Conservation (phyloP, 2,113 vertebrate species). For the Myotis davidii region DNA sequence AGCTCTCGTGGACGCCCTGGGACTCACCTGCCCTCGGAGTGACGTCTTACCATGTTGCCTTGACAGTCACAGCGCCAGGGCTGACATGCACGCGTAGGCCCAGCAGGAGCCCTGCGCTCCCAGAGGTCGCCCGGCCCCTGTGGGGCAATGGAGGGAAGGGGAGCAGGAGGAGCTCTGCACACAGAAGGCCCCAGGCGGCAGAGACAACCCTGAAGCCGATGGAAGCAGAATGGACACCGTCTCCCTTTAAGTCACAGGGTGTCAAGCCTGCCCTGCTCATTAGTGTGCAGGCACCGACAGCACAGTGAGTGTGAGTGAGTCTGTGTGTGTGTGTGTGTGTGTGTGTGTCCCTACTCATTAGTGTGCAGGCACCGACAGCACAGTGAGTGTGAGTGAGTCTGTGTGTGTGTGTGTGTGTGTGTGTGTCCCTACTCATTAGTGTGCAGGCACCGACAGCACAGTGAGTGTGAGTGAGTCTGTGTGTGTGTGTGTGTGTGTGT, state of each 20-base stretch:
- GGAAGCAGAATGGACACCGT: accelerated
- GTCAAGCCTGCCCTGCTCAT: accelerated
- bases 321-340: no score
- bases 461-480: no score
- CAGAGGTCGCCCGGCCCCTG: neutral
- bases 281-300: neutral
- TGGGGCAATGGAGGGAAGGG: accelerated
- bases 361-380: neutral
- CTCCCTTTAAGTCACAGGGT: no score
- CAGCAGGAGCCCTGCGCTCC: neutral
- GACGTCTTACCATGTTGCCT: neutral
- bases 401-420: no score
- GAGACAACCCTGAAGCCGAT: neutral
- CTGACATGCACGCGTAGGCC: neutral
- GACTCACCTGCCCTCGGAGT: neutral
- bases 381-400: no score
- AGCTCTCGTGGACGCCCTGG: neutral
- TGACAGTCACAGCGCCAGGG: neutral
- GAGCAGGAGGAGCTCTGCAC: neutral
- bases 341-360: neutral
- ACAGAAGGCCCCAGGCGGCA: accelerated
- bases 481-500: no score
- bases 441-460: neutral
- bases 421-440: neutral
- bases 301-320: no score